phyloP scores from a whole-genome alignment of 2,888 invertebrate species.

The Chorisops tibialis region DNA sequence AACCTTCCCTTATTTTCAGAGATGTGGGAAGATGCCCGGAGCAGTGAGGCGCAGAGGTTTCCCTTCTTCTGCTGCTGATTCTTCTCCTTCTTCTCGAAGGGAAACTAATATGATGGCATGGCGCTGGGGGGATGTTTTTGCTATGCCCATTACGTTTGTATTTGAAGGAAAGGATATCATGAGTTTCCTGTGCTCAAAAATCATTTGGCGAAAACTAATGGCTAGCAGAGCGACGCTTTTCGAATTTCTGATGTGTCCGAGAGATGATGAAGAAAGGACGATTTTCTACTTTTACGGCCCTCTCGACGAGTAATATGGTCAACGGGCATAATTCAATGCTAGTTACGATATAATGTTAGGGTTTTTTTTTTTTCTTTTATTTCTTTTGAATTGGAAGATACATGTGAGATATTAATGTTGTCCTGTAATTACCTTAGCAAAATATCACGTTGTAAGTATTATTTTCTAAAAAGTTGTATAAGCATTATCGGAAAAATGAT shows the following conservation, averaged over 20 bases:
- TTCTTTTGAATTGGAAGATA: too few species aligned
- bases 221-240: constrained; percentile 29
- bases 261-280: background rate
- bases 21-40: constrained; percentile 9
- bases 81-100: background rate
- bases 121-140: constrained; percentile 3
- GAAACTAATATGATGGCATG: constrained; percentile 1
- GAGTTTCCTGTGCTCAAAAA: constrained; percentile 32
- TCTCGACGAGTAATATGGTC: too few species aligned
- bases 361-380: too few species aligned
- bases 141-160: constrained; percentile 22
- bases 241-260: constrained; percentile 28
- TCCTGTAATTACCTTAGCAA: too few species aligned
- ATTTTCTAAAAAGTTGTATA: too few species aligned
- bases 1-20: constrained; percentile 17
- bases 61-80: background rate
- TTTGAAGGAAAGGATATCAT: constrained; percentile 31
- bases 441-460: too few species aligned
- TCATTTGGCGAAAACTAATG: constrained; percentile 34
- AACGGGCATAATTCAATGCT: too few species aligned
- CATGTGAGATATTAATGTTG: too few species aligned
- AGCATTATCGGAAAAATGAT: too few species aligned
- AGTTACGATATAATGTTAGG: too few species aligned
- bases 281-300: too few species aligned
- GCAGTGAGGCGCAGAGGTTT: background rate